These are phyloP conservation scores for Drosophila aldrichi DNA, from an alignment of 2,888 invertebrate genomes.

Conservation along the genomic window DNA sequence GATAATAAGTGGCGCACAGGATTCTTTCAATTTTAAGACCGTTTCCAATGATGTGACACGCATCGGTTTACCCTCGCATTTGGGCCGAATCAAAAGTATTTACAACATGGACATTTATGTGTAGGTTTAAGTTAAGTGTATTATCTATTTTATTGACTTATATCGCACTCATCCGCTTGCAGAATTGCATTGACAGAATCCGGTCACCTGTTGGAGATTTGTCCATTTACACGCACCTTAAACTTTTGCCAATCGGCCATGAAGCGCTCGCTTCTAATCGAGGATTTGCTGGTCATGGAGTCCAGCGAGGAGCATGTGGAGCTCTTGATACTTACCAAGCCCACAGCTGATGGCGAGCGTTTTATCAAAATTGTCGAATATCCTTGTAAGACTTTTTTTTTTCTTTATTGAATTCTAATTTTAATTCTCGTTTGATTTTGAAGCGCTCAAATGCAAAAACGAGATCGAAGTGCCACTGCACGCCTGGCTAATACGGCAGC, in stretches of 20 bases:
- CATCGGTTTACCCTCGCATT: conserved; percentile 68
- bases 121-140: conserved; percentile 57
- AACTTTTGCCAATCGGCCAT: conserved; percentile 43
- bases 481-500: conserved; percentile 84
- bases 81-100: conserved; percentile 78
- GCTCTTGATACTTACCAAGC: conserved; percentile 81
- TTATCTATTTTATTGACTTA: background rate
- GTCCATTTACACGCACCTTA: conserved; percentile 78
- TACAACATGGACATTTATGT: conserved; percentile 81
- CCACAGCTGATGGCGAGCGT: conserved; percentile 52
- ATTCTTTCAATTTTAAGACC: conserved; percentile 64
- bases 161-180: background rate
- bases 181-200: conserved; percentile 81
- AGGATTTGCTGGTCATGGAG: conserved; percentile 83
- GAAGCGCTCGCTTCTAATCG: conserved; percentile 63
- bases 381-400: conserved; percentile 75
- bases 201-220: conserved; percentile 83
- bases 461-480: conserved; percentile 79
- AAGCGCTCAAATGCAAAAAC: conserved; percentile 82
- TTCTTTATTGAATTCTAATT: background rate
- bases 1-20: conserved; percentile 62
- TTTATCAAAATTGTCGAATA: conserved; percentile 83
- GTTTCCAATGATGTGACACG: conserved; percentile 54
- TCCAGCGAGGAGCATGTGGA: conserved; percentile 82
- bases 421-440: background rate